These are phyloP conservation scores for Otolemur crassicaudatus DNA, from an alignment of 2,797 vertebrate genomes.

Conservation along the genomic window DNA sequence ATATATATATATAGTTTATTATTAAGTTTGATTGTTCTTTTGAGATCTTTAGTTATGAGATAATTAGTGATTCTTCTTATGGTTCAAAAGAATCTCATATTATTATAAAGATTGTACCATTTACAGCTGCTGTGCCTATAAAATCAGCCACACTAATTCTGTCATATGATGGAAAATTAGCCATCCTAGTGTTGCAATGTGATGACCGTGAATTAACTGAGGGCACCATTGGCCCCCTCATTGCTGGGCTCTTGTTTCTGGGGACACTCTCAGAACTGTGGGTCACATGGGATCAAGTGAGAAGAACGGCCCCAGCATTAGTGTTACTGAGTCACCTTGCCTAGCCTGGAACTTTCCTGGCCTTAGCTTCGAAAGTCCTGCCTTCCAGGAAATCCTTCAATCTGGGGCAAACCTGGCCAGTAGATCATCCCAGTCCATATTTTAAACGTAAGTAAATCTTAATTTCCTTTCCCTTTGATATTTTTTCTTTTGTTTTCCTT, in stretches of 20 bases:
- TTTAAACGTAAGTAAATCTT: neutral
- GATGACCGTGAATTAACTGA: neutral
- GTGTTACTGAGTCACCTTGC: neutral
- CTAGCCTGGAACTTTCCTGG: neutral
- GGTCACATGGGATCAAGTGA: neutral
- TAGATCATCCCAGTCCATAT: neutral
- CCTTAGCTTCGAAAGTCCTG: neutral
- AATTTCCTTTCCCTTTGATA: neutral
- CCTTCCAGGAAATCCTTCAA: neutral
- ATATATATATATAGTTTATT: neutral
- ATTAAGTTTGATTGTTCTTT: conserved; percentile 34
- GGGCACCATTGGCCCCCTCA: fast-evolving
- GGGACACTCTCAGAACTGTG: neutral
- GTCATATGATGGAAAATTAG: neutral
- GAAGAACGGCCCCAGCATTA: neutral
- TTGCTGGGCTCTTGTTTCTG: neutral
- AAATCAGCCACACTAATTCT: neutral
- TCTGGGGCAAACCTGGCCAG: neutral
- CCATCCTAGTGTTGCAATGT: neutral
- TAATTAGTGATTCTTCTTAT: neutral
- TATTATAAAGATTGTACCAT: neutral
- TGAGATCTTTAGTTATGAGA: neutral
- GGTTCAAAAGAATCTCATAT: neutral
- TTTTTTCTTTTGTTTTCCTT: too few relatives aligned
- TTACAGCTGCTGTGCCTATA: neutral